Evolutionary conservation across 2,113 vertebrate genomes (phyloP).

Genomic region (Synchiropus splendidus): DNA sequence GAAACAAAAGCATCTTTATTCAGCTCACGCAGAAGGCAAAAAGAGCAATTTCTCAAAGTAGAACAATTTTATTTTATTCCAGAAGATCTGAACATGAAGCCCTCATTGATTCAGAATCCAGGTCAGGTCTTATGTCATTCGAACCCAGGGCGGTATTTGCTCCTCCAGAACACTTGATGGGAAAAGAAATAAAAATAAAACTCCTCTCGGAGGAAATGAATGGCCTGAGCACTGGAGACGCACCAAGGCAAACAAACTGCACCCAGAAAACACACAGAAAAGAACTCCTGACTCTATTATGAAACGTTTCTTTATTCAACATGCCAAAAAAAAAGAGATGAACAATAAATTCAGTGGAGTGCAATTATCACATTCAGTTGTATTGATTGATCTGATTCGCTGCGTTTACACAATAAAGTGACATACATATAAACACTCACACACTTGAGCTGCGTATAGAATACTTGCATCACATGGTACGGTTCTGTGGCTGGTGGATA

Average conservation of each 20-base stretch:
- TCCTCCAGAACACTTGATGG: no score
- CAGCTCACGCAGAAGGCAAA: not conserved
- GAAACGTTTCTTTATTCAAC: slow-evolving; percentile 48
- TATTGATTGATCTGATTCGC: slow-evolving; percentile 38
- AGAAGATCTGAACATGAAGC: no score
- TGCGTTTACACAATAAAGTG: slow-evolving; percentile 10
- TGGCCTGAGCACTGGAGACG: no score
- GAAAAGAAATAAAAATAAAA: not conserved
- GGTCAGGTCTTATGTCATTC: no score
- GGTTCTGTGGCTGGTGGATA: no score
- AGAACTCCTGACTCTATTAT: slow-evolving; percentile 4
- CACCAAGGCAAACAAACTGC: not conserved
- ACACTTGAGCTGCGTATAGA: no score
- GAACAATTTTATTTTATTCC: not conserved
- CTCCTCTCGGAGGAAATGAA: slow-evolving; percentile 16
- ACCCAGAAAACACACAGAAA: not conserved
- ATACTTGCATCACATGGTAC: no score
- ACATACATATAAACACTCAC: no score
- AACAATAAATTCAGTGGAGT: slow-evolving; percentile 33
- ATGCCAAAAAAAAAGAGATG: slow-evolving; percentile 32
- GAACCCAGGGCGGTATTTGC: no score
- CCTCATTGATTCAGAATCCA: no score
- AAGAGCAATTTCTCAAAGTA: slow-evolving; percentile 1
- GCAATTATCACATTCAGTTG: slow-evolving; percentile 33
- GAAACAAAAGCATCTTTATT: not conserved